Evolutionary conservation across 2,797 vertebrate species (phyloP), one percentile per base, ranked within the genome.

Genomic region (Amblyraja radiata): DNA sequence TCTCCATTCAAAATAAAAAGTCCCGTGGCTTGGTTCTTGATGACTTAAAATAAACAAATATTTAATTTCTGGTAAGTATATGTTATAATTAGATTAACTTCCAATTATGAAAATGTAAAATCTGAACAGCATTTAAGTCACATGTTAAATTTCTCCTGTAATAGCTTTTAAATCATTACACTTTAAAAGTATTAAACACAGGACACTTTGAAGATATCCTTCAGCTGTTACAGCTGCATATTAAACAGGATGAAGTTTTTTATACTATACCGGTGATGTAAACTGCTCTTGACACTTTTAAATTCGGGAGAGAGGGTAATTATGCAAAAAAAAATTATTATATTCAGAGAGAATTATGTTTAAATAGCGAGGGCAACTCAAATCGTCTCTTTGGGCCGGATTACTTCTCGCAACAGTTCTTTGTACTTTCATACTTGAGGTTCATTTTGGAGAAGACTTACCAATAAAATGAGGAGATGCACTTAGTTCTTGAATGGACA

Each of bases 401-500:
- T 11, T 28, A 25, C 28, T 81, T 81, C 80, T 21, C 39, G 18
- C 61, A 65, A 16, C 28, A 36, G n/a, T 65, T 65, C 32, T 21
- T 39, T 23, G n/a, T 61, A 25, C 46, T 36, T 79, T 10, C 2
- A 46, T 46, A 28, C 63, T 39, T 36, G 18, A 61, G 58, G 25
- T 16, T 46, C 11, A 81, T 14, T 93, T 78, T n/a, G n/a, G 36
- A 14, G 25, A 65, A 63, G 32, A 94, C 95, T 95, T 96, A 99
- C 99, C 98, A 1, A 99, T 96, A 94, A 96, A 96, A 95, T 99
- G 98, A 91, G 96, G 93, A 5, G 97, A 97, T 92, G 97, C 94
- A 14, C 97, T 98, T 5, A 97, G 96, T 95, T 99, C 98, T 95
- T 99, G 98, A 95, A 99, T 97, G 93, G 99, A 97, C 91, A 99